Evolutionary conservation across 2,797 vertebrate genomes (phyloP).

Genomic region (Amblyraja radiata): DNA sequence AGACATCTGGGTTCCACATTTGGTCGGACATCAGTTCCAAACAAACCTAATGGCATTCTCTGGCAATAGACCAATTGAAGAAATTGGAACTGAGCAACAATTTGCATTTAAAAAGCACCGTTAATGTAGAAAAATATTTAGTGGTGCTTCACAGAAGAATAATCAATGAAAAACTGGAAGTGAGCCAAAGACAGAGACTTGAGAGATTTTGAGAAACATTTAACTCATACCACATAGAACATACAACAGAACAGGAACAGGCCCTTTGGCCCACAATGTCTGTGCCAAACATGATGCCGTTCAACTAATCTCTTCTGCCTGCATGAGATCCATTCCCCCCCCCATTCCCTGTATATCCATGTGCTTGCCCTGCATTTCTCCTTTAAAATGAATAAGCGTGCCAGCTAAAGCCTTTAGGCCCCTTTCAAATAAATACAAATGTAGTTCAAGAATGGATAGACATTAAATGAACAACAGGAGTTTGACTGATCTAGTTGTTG

Average conservation of each 20-base stretch:
- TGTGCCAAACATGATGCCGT: no score
- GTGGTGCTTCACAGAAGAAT: background rate
- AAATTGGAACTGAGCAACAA: conserved; percentile 17
- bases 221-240: background rate
- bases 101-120: background rate
- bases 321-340: no score
- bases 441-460: background rate
- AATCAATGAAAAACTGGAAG: background rate
- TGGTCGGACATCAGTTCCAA: background rate
- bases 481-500: background rate
- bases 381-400: background rate
- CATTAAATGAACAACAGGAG: background rate
- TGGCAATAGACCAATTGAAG: conserved; percentile 5
- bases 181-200: background rate
- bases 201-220: background rate
- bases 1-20: background rate
- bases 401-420: no score
- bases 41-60: background rate
- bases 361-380: no score
- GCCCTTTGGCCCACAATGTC: no score
- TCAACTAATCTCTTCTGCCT: no score
- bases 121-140: background rate
- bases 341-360: no score
- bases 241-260: no score
- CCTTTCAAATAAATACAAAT: background rate